Base-by-base conservation (phyloP, 2,797 vertebrate species). In the Neostethus bicornis region DNA sequence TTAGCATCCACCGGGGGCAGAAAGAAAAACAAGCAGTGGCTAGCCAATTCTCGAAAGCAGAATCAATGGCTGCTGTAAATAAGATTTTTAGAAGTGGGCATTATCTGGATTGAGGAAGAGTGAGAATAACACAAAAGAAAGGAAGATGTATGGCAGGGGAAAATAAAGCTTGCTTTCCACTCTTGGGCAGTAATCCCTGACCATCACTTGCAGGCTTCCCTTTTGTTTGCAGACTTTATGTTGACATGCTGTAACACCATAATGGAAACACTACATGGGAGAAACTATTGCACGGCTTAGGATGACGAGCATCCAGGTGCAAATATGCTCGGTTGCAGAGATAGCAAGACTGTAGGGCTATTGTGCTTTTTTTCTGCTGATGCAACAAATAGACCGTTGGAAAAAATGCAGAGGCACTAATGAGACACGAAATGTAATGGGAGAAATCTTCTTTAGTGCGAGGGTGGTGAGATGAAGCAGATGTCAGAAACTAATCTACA, bases 31-130 rank as follows among this genome's bases (percentile, higher is more conserved):
- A 13, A 68, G 58, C 39, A 38, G 4, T 49, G 58, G 64, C 66
- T 55, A 78, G 84, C 83, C 85, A 87, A 58, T 83, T 86, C 77
- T 79, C 74, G 77, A 77, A 72, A 68, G 79, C 43, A 62, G 67
- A 83, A 89, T 90, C 84, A 77, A 91, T 91, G 75, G 64, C 63
- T 41, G 80, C 75, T 72, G 78, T 85, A 88, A 89, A 85, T 85
- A 87, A 84, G 69, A 75, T 82, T 90, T 85, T 85, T 80, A 76
- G 80, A 85, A 83, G 83, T 71, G 68, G 80, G 73, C 80, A 82
- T 83, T 83, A 83, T 75, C 77, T 64, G 70, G 77, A 87, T 83
- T 83, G 80, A 82, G 77, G 67, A 71, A 49, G 51, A 13, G 49
- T 24, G 62, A 23, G 44, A 29, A 39, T 2, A 20, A 48, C 55